Evolutionary conservation across 92 coral and sea anemone genomes (phyloP), one percentile per base, ranked within the genome.

Genomic region (Palythoa grandis): DNA sequence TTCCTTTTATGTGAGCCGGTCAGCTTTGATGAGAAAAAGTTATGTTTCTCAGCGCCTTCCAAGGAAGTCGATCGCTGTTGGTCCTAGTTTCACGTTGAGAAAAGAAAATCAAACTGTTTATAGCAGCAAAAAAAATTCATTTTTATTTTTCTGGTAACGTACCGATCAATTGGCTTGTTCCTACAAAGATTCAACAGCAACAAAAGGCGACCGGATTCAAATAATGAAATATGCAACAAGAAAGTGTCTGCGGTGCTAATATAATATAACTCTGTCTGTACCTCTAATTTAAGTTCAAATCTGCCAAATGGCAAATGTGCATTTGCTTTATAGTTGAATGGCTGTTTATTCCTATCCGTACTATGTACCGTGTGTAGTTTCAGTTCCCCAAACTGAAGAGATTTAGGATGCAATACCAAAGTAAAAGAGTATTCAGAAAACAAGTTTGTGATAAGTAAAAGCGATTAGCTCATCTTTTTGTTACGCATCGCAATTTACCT

Each of bases 11-110:
- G 91, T 94, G 82, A 74, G 91, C 86, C 91, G 89, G 87, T 63
- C 50, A 72, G 88, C 85, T 90, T 89, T 94, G 98, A 94, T 94
- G 95, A 90, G 95, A 94, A 91, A 90, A 94, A 90, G 91, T 90
- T 72, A 84, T 92, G 98, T 73, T 83, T 66, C 91, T 67, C 88
- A 76, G 73, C 86, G 89, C 52, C 87, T 83, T 78, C 90, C 90
- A 61, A 68, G 69, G 85, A 78, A 63, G 87, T 57, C 79, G 71
- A 70, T 47, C 70, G 61, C 70, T 87, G 88, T 90, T 87, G 93
- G 78, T 90, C 87, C 80, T 76, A 74, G 35, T 88, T 90, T 90
- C 90, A 90, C 40, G 85, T 83, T 38, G 79, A 63, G 85, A 84
- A 90, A 83, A 85, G 77, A 71, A 76, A 87, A 76, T 71, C 84